Percentiles rank a stretch among this genome's conserved stretches.
Conservation (phyloP, 1,140 invertebrate species). For the Aphis craccivora region DNA sequence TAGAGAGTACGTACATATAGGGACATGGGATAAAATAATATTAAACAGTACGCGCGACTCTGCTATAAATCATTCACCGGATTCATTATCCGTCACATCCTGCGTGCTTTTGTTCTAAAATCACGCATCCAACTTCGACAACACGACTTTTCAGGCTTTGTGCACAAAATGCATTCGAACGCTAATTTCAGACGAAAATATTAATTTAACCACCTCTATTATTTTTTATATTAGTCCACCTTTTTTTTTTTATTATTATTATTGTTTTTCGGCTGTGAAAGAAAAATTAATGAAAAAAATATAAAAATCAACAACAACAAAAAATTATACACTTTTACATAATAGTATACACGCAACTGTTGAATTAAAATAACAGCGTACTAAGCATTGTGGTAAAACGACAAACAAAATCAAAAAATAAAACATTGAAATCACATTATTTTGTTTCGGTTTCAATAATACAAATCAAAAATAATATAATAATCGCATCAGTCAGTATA, state of each 20-base stretch:
- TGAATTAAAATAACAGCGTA: not conserved
- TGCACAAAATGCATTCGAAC: not conserved
- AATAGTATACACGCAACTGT: not conserved
- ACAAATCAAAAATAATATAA: not conserved
- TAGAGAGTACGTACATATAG: not conserved
- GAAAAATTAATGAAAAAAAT: conserved; percentile 13
- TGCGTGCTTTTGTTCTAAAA: conserved; percentile 47
- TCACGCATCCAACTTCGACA: conserved; percentile 17
- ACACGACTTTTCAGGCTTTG: conserved; percentile 32
- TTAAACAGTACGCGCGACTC: not conserved
- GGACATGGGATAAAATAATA: conserved; percentile 11
- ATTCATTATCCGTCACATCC: conserved; percentile 56
- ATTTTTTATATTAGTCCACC: not conserved
- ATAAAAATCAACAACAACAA: not conserved
- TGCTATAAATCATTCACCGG: conserved; percentile 52
- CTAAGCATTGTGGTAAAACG: not conserved
- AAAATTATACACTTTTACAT: not conserved
- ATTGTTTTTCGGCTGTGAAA: not conserved
- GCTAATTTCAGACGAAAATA: not conserved
- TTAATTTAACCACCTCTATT: not conserved
- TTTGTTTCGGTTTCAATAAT: not conserved
- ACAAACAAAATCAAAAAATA: not conserved
- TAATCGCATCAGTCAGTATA: not conserved
- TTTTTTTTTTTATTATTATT: not conserved
- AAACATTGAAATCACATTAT: not conserved